Base-by-base conservation (phyloP, 2,113 vertebrate genomes). In the Cygnus buccinator region DNA sequence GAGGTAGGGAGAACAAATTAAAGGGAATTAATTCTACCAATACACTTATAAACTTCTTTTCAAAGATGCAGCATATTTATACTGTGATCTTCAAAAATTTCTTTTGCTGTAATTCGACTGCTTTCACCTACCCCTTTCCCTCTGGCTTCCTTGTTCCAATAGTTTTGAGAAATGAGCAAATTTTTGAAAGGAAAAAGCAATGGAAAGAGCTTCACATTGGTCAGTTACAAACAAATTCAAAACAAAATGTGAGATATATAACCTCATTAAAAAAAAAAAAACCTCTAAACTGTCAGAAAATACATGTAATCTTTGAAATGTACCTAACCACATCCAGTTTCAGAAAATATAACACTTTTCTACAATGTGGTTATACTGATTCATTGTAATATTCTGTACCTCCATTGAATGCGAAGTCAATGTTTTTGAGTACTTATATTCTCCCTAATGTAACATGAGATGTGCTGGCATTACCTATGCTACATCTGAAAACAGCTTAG, bases 161-260 rank as follows among this genome's bases (percentile, higher is more conserved):
- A 46, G 5, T 58, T 79, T 19, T 65, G 15, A 86, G 94, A 73
- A 88, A 75, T 1, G 4, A 28, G 39, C 5, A 57, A 71, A 23
- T 50, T 94, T 91, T 63, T 48, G 11, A 73, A 93, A 54, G 31
- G 5, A 87, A 11, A 62, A 63, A 26, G 7, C 11, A 71, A 87
- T 1, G 2, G 11, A 54, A 79, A 12, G 26, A 70, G 6, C 5
- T 72, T 72, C 2, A 1, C 4, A 19, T 14, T 29, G 10, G 31
- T 61, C 39, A 71, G 28, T 66, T 79, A 73, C 37, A 66, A 52
- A 7, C 3, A 16, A 48, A 48, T 10, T 48, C 46, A 11, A 48
- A 48, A 48, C 46, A 48, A 48, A 48, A 48, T 21, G 20, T 48
- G 46, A 48, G 10, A 48, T 48, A 21, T 48, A 22, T 48, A 22